Conservation (phyloP, 2,113 vertebrate species). For the Sterrhoptilus dennistouni region DNA sequence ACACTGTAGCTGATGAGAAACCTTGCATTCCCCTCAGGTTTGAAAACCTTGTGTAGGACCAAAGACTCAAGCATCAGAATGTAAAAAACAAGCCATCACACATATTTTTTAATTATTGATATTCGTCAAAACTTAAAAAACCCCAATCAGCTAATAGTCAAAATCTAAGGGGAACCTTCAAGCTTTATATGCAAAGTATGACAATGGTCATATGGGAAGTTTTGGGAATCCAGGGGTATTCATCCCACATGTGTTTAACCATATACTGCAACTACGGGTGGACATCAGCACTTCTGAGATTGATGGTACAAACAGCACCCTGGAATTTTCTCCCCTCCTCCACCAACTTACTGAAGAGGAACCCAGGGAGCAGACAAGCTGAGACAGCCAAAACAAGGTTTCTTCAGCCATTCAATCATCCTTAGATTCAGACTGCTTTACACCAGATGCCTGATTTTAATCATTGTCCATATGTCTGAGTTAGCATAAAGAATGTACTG, state of each 20-base stretch:
- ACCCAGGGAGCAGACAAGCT: background rate
- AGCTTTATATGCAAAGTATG: accelerated
- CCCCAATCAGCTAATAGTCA: background rate
- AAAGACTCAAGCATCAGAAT: background rate
- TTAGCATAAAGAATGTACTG: background rate
- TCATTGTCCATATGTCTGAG: background rate
- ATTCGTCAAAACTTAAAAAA: background rate
- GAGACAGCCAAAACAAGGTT: background rate
- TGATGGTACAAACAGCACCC: background rate
- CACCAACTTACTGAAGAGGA: background rate
- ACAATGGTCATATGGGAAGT: background rate
- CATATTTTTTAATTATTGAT: background rate
- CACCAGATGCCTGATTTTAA: background rate
- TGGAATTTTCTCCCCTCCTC: background rate
- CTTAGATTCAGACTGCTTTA: background rate
- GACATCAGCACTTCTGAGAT: background rate
- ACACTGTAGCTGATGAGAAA: background rate
- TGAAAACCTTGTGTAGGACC: background rate
- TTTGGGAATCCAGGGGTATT: background rate
- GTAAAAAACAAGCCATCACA: background rate
- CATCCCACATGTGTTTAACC: background rate
- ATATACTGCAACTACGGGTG: accelerated
- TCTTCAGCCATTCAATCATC: background rate
- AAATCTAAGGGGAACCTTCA: background rate
- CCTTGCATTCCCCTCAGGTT: background rate